Conservation (phyloP, 2,113 vertebrate species). For the Chiloscyllium plagiosum region DNA sequence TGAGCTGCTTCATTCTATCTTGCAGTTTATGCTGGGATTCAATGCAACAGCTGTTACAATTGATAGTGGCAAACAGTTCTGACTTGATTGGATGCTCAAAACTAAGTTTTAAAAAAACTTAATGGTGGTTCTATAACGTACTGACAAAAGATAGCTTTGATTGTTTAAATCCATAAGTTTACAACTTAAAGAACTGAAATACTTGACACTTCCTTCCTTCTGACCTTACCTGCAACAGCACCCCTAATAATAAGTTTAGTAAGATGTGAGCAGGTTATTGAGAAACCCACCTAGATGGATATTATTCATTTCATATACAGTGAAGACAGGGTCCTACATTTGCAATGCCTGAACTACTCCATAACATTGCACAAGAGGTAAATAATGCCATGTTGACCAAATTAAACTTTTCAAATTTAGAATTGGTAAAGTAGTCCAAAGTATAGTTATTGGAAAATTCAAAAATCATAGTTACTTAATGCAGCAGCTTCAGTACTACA, state of each 20-base stretch:
- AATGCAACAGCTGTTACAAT: background rate
- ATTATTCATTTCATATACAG: background rate
- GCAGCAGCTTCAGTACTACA: background rate
- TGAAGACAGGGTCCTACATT: background rate
- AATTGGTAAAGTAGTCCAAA: background rate
- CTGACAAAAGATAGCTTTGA: background rate
- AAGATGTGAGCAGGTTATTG: background rate
- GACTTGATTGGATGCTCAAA: background rate
- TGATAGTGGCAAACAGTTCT: background rate
- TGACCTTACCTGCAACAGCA: no score
- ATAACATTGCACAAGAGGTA: background rate
- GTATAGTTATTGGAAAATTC: background rate
- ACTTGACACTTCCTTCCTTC: background rate
- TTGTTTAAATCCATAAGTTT: no score
- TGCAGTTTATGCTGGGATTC: background rate
- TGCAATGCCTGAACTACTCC: background rate
- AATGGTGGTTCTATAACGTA: background rate
- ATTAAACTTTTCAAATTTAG: background rate
- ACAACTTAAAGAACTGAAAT: background rate
- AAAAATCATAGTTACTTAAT: background rate
- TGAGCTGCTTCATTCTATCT: background rate
- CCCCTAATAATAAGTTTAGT: background rate
- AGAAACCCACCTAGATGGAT: background rate
- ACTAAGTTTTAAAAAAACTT: background rate
- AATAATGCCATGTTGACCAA: background rate